These are phyloP conservation scores for Drosophila conformis DNA, from an alignment of 2,888 invertebrate genomes.

Conservation along the genomic window DNA sequence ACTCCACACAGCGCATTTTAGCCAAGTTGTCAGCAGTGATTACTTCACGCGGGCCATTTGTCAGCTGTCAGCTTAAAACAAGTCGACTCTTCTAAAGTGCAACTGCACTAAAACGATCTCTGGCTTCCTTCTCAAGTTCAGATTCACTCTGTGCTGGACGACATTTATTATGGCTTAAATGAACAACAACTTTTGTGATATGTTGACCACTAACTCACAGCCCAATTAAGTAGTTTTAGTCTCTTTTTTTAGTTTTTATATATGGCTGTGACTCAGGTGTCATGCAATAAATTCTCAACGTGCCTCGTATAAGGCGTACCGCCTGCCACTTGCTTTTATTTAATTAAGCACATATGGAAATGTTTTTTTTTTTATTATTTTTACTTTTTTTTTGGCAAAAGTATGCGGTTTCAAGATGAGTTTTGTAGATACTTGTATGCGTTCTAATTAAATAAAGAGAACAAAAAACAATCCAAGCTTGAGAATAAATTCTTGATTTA, in stretches of 20 bases:
- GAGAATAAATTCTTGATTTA: neutral
- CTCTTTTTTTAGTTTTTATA: slow-evolving; percentile 18
- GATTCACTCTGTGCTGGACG: slow-evolving; percentile 30
- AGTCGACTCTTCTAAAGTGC: slow-evolving; percentile 46
- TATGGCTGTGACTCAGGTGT: slow-evolving; percentile 69
- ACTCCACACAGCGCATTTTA: slow-evolving; percentile 42
- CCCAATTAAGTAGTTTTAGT: slow-evolving; percentile 65
- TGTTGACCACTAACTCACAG: slow-evolving; percentile 69
- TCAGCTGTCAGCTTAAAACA: slow-evolving; percentile 62
- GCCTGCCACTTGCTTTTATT: slow-evolving; percentile 29
- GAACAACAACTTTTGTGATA: slow-evolving; percentile 40
- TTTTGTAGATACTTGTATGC: slow-evolving; percentile 34
- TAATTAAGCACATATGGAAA: slow-evolving; percentile 54
- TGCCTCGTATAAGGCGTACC: slow-evolving; percentile 60
- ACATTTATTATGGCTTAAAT: slow-evolving; percentile 43
- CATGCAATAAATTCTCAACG: slow-evolving; percentile 65
- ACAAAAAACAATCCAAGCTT: neutral
- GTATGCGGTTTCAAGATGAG: slow-evolving; percentile 5
- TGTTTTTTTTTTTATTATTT: slow-evolving; percentile 7
- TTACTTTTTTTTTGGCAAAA: slow-evolving; percentile 26
- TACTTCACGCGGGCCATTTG: slow-evolving; percentile 45
- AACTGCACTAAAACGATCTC: slow-evolving; percentile 21
- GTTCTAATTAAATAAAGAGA: slow-evolving; percentile 21
- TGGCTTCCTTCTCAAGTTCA: slow-evolving; percentile 42
- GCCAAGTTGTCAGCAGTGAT: slow-evolving; percentile 15